Evolutionary conservation across 1,140 invertebrate genomes (phyloP).

Genomic region (Pseudomyrmex cubaensis): DNA sequence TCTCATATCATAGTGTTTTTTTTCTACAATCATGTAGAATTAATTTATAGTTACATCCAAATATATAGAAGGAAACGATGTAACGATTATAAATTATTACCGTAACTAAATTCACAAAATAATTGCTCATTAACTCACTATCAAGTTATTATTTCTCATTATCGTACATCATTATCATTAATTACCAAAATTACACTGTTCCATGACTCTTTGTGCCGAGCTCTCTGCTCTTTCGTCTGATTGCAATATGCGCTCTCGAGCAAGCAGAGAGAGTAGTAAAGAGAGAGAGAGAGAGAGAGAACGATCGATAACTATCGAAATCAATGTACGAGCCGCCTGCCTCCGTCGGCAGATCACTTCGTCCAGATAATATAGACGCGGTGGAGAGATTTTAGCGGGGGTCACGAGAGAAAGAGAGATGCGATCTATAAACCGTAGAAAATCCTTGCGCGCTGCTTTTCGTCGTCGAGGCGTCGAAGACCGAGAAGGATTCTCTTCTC

Average conservation of each 20-base stretch:
- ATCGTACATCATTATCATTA: slow-evolving; percentile 50
- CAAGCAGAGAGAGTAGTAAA: background rate
- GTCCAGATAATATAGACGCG: slow-evolving; percentile 50
- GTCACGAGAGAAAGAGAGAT: slow-evolving; percentile 56
- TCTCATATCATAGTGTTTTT: background rate
- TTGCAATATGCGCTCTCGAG: slow-evolving; percentile 14
- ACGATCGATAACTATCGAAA: slow-evolving; percentile 60
- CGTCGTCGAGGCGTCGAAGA: slow-evolving; percentile 40
- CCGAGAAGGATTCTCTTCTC: slow-evolving; percentile 30
- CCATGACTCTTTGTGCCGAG: slow-evolving; percentile 12
- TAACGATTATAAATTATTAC: slow-evolving; percentile 55
- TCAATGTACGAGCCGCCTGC: slow-evolving; percentile 55
- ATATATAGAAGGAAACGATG: slow-evolving; percentile 1
- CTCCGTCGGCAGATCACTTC: slow-evolving; percentile 60
- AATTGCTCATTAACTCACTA: slow-evolving; percentile 51
- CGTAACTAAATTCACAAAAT: slow-evolving; percentile 37
- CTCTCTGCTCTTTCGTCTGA: slow-evolving; percentile 19
- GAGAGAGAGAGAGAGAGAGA: slow-evolving; percentile 1
- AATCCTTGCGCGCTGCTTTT: slow-evolving; percentile 53
- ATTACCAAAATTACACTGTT: slow-evolving; percentile 53
- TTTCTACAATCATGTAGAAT: background rate
- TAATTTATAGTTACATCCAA: background rate
- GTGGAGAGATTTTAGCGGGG: slow-evolving; percentile 62
- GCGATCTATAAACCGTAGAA: slow-evolving; percentile 61
- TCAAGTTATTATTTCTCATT: slow-evolving; percentile 53